phyloP scores from a whole-genome alignment of 2,113 vertebrate genomes.

The Lota lota region DNA sequence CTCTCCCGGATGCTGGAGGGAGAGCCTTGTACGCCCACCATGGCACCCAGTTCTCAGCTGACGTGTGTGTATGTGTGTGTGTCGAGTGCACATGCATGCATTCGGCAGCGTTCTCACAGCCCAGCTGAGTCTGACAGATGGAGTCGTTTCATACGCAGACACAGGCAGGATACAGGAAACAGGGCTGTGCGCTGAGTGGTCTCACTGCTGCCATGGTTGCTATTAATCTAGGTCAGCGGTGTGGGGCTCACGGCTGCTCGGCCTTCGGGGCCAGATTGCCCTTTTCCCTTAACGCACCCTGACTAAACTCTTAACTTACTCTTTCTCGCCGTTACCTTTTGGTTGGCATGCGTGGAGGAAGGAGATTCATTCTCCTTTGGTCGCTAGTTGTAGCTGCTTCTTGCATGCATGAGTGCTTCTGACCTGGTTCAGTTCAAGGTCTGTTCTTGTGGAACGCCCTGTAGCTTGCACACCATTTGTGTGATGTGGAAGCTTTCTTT shows the following conservation, averaged over 20 bases:
- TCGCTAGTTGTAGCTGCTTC: not conserved
- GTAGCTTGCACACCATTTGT: no score
- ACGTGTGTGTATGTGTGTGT: conserved; percentile 37
- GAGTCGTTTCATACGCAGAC: conserved; percentile 69
- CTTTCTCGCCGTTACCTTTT: not conserved
- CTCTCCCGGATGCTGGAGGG: conserved; percentile 35
- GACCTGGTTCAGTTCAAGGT: not conserved
- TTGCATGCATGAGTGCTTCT: not conserved
- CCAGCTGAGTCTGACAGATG: conserved; percentile 71
- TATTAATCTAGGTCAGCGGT: conserved; percentile 65
- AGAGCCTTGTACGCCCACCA: conserved; percentile 54
- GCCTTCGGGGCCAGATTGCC: conserved; percentile 50
- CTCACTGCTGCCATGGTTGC: conserved; percentile 51
- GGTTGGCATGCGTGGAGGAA: no score
- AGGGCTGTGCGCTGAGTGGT: conserved; percentile 53
- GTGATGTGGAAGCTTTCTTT: no score
- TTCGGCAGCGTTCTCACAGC: conserved; percentile 55
- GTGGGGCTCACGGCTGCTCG: conserved; percentile 38
- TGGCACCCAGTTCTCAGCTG: conserved; percentile 42
- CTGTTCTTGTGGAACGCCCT: not conserved
- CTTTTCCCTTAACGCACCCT: conserved; percentile 45
- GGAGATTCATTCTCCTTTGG: no score
- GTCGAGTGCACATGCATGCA: conserved; percentile 20
- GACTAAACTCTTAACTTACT: conserved; percentile 32
- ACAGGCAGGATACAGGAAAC: conserved; percentile 63